Base-by-base conservation (phyloP, 2,113 vertebrate species). In the Paedocypris sp. region DNA sequence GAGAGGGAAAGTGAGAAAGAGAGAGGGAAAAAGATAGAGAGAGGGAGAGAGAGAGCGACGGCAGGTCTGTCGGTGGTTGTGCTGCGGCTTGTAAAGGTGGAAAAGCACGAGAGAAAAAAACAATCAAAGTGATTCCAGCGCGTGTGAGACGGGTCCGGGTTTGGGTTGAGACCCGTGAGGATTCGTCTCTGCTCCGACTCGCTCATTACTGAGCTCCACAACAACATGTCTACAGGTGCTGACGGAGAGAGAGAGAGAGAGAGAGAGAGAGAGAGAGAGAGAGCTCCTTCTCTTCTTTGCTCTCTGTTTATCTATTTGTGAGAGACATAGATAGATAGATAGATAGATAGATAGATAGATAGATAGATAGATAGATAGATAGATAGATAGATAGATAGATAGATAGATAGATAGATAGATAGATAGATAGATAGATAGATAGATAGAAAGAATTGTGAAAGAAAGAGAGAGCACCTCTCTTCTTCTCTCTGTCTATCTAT, bases 241-340 rank as follows among this genome's bases (percentile, higher is more conserved):
- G 42, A 7, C 10, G 31, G 41, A 28, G 28, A 12, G 13, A 12
- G 26, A 33, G 33, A 6, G 18, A 50, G 64, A 28, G 23, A 23
- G 6, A 60, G 46, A 41, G 2, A 9, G 1, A 41, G n/a, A 18
- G 6, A 5, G 42, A 48, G 13, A 50, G 60, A n/a, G 35, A 5
- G 11, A 64, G 59, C 33, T 13, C n/a, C 53, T 68, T 62, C 69
- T 68, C 52, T 43, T 71, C 45, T 54, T 15, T 15, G n/a, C n/a
- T n/a, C n/a, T n/a, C n/a, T n/a, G n/a, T n/a, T n/a, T n/a, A n/a
- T n/a, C n/a, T n/a, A n/a, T n/a, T n/a, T n/a, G n/a, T n/a, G n/a
- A n/a, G n/a, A n/a, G n/a, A n/a, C n/a, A n/a, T n/a, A n/a, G n/a
- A n/a, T n/a, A n/a, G n/a, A n/a, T n/a, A n/a, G n/a, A n/a, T n/a